phyloP scores from a whole-genome alignment of 2,113 vertebrate genomes.

The Hassar affinis region DNA sequence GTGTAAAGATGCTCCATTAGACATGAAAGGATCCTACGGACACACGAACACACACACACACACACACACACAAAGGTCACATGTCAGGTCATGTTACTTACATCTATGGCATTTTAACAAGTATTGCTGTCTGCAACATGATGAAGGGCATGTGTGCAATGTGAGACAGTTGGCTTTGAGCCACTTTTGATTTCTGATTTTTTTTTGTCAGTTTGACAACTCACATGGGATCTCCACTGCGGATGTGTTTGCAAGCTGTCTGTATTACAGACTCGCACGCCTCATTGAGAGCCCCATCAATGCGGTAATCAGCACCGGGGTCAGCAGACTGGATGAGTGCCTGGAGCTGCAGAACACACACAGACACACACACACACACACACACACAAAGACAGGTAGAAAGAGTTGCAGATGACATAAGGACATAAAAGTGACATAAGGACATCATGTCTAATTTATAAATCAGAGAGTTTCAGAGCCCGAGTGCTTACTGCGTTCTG shows the following conservation, averaged over 20 bases:
- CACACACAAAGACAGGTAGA: neutral
- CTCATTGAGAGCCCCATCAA: conserved; percentile 92
- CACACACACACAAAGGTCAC: conserved; percentile 3
- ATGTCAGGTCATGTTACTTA: neutral
- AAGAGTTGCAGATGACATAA: neutral
- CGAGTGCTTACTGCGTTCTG: conserved; percentile 83
- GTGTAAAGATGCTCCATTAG: conserved; percentile 90
- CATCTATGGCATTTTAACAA: neutral
- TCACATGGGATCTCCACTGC: conserved; percentile 94
- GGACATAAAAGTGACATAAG: neutral
- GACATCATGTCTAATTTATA: neutral
- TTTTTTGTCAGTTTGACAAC: conserved; percentile 46
- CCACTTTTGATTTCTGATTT: neutral
- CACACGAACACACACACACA: conserved; percentile 75
- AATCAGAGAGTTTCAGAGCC: neutral
- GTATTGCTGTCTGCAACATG: neutral
- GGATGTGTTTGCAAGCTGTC: conserved; percentile 96
- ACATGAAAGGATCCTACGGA: conserved; percentile 88
- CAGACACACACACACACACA: conserved; percentile 26
- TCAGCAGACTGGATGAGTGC: conserved; percentile 91
- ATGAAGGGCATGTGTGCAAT: neutral
- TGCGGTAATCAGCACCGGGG: conserved; percentile 92
- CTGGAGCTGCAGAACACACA: too few species aligned
- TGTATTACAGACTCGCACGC: conserved; percentile 96
- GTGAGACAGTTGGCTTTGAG: neutral